A percentile compares a stretch with the other conserved stretches of the same genome.
These are phyloP conservation scores for Sinelater perroti DNA, from an alignment of 2,888 invertebrate species.

Conservation along the genomic window DNA sequence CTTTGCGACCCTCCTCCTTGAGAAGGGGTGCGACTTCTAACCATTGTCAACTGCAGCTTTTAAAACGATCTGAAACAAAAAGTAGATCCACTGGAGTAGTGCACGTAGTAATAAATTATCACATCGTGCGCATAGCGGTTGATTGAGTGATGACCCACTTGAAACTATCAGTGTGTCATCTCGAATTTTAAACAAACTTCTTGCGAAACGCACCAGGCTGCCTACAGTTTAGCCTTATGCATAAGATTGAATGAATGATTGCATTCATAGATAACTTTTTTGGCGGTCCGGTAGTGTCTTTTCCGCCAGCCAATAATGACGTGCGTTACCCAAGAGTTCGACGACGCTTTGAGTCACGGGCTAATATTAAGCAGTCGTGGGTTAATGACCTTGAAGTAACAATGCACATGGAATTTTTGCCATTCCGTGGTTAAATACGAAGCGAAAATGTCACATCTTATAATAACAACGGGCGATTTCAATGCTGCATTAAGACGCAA, in stretches of 20 bases:
- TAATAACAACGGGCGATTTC: too few species aligned
- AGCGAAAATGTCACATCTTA: too few species aligned
- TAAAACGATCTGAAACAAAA: constrained; percentile 27
- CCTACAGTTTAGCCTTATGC: too few species aligned
- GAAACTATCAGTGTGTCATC: background rate
- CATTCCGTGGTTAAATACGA: too few species aligned
- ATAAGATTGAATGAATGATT: constrained; percentile 9
- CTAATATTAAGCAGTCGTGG: constrained; percentile 20
- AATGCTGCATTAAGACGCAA: too few species aligned
- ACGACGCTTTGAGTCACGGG: constrained; percentile 13
- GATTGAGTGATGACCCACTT: constrained; percentile 11
- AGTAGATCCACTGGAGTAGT: background rate
- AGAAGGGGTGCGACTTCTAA: constrained; percentile 51
- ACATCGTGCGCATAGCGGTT: background rate
- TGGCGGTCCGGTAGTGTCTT: too few species aligned
- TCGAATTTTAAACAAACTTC: constrained; percentile 5
- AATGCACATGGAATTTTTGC: too few species aligned
- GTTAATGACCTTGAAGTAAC: constrained; percentile 27
- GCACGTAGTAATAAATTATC: background rate
- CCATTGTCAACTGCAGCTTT: constrained; percentile 42
- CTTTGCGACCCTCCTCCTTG: constrained; percentile 63
- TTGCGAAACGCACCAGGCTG: background rate
- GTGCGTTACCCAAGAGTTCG: constrained; percentile 15
- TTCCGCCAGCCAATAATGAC: constrained; percentile 10
- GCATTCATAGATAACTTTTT: constrained; percentile 9